phyloP scores from a whole-genome alignment of 2,113 vertebrate species.

The Amblyornis subalaris region DNA sequence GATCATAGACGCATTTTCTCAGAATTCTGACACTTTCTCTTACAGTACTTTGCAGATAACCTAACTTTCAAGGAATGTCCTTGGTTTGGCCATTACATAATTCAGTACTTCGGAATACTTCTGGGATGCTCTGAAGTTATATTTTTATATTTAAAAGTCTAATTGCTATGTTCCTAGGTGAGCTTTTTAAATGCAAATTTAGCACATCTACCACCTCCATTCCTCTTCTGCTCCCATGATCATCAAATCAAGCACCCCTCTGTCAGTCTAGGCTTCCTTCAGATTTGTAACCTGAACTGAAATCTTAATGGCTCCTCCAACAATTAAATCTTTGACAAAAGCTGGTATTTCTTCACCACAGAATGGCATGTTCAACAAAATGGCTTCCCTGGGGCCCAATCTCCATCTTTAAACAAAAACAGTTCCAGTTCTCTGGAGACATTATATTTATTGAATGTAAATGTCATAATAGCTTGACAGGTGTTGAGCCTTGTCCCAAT shows the following conservation, averaged over 20 bases:
- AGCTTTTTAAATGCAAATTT: constrained; percentile 64
- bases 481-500: constrained; percentile 21
- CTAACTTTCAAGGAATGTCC: constrained; percentile 47
- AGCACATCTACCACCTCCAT: constrained; percentile 44
- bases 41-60: background rate
- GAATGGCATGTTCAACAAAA: constrained; percentile 38
- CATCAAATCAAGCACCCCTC: constrained; percentile 48
- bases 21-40: background rate
- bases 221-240: constrained; percentile 47
- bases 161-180: constrained; percentile 57
- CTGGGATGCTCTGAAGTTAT: constrained; percentile 51
- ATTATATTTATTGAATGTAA: constrained; percentile 53
- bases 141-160: constrained; percentile 64
- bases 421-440: constrained; percentile 42
- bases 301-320: constrained; percentile 50
- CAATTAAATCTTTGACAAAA: constrained; percentile 54
- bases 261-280: constrained; percentile 46
- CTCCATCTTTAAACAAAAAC: constrained; percentile 60
- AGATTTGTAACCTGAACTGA: constrained; percentile 55
- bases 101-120: constrained; percentile 53
- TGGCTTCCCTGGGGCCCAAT: constrained; percentile 48
- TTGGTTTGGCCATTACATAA: constrained; percentile 54
- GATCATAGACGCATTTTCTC: background rate
- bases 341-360: constrained; percentile 38
- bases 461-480: constrained; percentile 54